Evolutionary conservation across 2,888 invertebrate genomes (phyloP).

Genomic region (Amaurobius ferox): DNA sequence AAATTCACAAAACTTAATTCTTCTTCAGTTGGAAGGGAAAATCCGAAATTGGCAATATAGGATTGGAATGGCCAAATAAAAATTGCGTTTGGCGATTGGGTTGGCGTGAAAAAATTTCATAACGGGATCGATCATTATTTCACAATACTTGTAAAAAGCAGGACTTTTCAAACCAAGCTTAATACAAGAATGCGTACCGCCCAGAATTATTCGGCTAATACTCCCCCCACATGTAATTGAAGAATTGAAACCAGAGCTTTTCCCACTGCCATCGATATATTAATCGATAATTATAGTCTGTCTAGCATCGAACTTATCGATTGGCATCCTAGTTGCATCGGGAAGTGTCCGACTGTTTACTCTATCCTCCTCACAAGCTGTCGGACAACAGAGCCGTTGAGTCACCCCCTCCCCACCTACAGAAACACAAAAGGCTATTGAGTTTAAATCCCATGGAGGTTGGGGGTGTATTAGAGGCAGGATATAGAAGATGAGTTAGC

Average conservation of each 20-base stretch:
- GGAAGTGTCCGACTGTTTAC: constrained; percentile 47
- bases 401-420: constrained; percentile 13
- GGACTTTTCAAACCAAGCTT: no score
- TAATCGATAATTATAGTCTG: constrained; percentile 50
- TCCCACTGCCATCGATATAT: constrained; percentile 3
- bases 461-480: background rate
- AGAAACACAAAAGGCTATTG: background rate
- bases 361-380: constrained; percentile 35
- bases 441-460: background rate
- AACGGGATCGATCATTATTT: no score
- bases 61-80: no score
- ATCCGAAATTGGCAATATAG: no score
- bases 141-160: no score
- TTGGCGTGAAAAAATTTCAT: no score
- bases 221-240: background rate
- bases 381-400: constrained; percentile 39
- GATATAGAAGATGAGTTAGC: no score
- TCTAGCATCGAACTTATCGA: constrained; percentile 30
- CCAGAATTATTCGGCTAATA: no score
- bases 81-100: no score
- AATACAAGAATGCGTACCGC: no score
- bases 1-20: no score
- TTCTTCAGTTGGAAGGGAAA: no score
- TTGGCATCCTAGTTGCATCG: constrained; percentile 22
- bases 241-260: background rate